Percentiles rank a stretch among this genome's conserved stretches.
These are phyloP conservation scores for Corythornis vintsioides DNA, from an alignment of 2,113 vertebrate species.

Conservation along the genomic window DNA sequence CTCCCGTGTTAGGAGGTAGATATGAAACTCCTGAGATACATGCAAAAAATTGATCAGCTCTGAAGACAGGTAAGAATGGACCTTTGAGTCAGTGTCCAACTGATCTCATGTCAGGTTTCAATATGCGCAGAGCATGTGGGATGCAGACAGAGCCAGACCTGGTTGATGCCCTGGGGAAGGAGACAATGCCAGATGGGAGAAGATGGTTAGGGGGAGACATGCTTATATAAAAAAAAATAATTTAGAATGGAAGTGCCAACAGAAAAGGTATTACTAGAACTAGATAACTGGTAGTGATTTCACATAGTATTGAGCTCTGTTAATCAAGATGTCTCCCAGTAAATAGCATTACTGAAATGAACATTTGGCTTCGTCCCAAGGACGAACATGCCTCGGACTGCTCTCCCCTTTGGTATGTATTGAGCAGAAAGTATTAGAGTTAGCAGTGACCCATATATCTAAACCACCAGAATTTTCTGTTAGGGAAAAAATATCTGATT, in stretches of 20 bases:
- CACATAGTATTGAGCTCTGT: neutral
- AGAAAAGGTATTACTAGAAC: neutral
- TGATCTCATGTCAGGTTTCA: conserved; percentile 42
- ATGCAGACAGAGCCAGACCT: neutral
- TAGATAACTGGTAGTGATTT: neutral
- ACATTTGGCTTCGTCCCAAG: conserved; percentile 20
- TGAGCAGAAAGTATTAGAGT: conserved; percentile 39
- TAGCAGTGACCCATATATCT: conserved; percentile 37
- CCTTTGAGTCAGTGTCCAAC: conserved; percentile 59
- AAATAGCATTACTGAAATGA: conserved; percentile 42
- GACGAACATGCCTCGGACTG: conserved; percentile 17
- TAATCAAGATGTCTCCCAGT: conserved; percentile 59
- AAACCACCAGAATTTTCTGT: conserved; percentile 22
- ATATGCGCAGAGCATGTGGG: neutral
- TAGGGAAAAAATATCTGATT: conserved; percentile 47
- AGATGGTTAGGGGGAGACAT: neutral
- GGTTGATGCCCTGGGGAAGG: neutral
- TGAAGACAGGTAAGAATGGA: conserved; percentile 49
- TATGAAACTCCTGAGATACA: conserved; percentile 25
- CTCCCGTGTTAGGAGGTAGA: neutral
- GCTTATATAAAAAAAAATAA: neutral
- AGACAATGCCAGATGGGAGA: accelerated
- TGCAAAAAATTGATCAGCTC: neutral
- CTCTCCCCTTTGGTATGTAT: conserved; percentile 42
- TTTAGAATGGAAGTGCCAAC: neutral